phyloP scores from a whole-genome alignment of 2,113 vertebrate species.

The Oostethus manadensis region DNA sequence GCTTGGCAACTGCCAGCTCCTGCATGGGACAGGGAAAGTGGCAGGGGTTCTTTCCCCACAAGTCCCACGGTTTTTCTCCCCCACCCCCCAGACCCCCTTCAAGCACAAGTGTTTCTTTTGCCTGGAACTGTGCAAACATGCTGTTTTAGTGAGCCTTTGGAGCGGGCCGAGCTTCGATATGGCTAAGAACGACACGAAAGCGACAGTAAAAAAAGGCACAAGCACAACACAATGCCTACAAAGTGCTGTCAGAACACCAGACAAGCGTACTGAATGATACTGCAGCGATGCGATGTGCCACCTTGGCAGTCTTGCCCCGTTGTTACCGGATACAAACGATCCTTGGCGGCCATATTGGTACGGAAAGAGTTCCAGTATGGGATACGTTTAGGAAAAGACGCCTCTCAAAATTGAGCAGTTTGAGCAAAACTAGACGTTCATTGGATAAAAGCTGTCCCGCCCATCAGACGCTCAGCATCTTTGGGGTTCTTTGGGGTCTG shows the following conservation, averaged over 20 bases:
- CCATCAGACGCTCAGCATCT: too few relatives aligned
- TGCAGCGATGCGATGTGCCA: neutral
- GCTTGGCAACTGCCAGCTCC: conserved; percentile 63
- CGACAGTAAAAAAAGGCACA: conserved; percentile 47
- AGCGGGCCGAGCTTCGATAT: conserved; percentile 45
- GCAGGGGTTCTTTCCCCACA: conserved; percentile 46
- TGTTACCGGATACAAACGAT: conserved; percentile 65
- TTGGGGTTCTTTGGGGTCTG: too few relatives aligned
- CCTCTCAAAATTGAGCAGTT: too few relatives aligned
- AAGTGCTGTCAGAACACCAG: too few relatives aligned
- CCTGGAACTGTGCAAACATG: conserved; percentile 65
- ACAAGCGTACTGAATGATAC: too few relatives aligned
- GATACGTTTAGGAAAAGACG: too few relatives aligned
- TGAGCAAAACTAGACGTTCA: too few relatives aligned
- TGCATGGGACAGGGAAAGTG: conserved; percentile 63
- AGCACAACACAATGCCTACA: too few relatives aligned
- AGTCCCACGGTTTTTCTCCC: conserved; percentile 27
- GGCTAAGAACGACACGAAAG: conserved; percentile 49
- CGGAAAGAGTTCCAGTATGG: conserved; percentile 45
- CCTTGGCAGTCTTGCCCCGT: conserved; percentile 16
- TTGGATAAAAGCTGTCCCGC: too few relatives aligned
- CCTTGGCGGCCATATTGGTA: conserved; percentile 61
- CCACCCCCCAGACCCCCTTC: conserved; percentile 7
- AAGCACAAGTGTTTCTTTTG: conserved; percentile 55
- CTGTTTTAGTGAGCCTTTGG: conserved; percentile 59